Evolutionary conservation across 2,113 vertebrate species (phyloP).

Genomic region (Syngnathus floridae): DNA sequence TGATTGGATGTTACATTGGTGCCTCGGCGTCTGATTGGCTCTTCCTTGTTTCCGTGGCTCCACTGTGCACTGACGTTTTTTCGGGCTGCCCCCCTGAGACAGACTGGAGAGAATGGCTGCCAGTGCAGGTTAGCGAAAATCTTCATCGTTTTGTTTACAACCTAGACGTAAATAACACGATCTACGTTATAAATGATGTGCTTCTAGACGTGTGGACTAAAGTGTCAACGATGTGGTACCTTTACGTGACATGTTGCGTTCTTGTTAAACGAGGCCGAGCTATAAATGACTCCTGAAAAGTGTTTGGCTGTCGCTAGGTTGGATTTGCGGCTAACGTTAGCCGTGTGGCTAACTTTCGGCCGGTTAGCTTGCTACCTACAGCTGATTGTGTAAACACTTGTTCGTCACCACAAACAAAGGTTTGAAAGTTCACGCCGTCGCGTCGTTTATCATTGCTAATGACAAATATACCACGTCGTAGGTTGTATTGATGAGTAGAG

Average conservation of each 20-base stretch:
- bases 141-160: slow-evolving; percentile 53
- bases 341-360: slow-evolving; percentile 56
- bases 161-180: slow-evolving; percentile 23
- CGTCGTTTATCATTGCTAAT: not conserved
- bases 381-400: slow-evolving; percentile 69
- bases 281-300: slow-evolving; percentile 47
- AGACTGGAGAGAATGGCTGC: slow-evolving; percentile 90
- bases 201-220: not conserved
- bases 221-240: not conserved
- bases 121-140: slow-evolving; percentile 86
- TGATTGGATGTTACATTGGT: slow-evolving; percentile 51
- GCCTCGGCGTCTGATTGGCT: slow-evolving; percentile 57
- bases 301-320: slow-evolving; percentile 49
- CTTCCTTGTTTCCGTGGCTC: slow-evolving; percentile 70
- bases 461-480: fast-evolving
- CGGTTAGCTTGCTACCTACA: slow-evolving; percentile 58
- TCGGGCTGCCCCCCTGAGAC: slow-evolving; percentile 62
- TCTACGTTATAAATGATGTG: slow-evolving; percentile 31
- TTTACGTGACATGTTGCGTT: slow-evolving; percentile 21
- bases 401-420: slow-evolving; percentile 38
- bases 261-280: slow-evolving; percentile 19
- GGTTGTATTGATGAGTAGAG: not conserved
- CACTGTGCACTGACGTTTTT: slow-evolving; percentile 62
- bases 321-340: slow-evolving; percentile 47
- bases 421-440: slow-evolving; percentile 2